Conservation (phyloP, 2,797 vertebrate genomes). For the Sphaeramia orbicularis region DNA sequence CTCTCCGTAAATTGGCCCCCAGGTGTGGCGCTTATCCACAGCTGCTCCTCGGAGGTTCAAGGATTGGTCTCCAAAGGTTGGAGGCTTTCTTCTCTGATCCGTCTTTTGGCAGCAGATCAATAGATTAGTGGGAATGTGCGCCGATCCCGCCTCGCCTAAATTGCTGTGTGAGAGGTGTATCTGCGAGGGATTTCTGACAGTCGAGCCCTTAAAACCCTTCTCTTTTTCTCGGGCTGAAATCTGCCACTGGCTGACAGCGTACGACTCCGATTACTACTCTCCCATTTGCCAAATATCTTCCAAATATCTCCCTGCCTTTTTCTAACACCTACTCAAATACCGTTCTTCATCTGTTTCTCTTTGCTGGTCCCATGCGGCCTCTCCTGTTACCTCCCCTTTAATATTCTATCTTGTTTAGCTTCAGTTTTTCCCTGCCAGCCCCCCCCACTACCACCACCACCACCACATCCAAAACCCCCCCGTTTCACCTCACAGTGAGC, state of each 20-base stretch:
- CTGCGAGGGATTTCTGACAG: slow-evolving; percentile 48
- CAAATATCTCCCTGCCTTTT: slow-evolving; percentile 7
- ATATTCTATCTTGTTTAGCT: slow-evolving; percentile 26
- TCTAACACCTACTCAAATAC: neutral
- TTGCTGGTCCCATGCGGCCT: neutral
- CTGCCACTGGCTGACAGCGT: slow-evolving; percentile 8
- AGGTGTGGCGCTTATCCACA: slow-evolving; percentile 28
- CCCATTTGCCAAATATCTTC: slow-evolving; percentile 14
- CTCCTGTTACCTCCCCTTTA: slow-evolving; percentile 15
- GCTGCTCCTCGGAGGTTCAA: slow-evolving; percentile 27
- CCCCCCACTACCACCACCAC: neutral
- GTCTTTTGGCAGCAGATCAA: slow-evolving; percentile 59
- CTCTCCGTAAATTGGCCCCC: slow-evolving; percentile 8
- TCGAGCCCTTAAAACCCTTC: slow-evolving; percentile 27
- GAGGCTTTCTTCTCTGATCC: slow-evolving; percentile 37
- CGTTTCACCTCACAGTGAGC: slow-evolving; percentile 46
- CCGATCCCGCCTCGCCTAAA: slow-evolving; percentile 31
- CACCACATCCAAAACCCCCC: slow-evolving; percentile 1
- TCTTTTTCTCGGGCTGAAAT: slow-evolving; percentile 32
- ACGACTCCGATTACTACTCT: slow-evolving; percentile 22
- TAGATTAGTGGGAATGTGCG: slow-evolving; percentile 49
- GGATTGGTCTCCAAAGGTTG: slow-evolving; percentile 37
- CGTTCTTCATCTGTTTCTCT: neutral
- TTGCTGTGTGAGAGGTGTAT: slow-evolving; percentile 45
- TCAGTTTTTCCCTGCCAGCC: slow-evolving; percentile 2